Evolutionary conservation across 2,113 vertebrate genomes (phyloP).

Genomic region (Clarias gariepinus): DNA sequence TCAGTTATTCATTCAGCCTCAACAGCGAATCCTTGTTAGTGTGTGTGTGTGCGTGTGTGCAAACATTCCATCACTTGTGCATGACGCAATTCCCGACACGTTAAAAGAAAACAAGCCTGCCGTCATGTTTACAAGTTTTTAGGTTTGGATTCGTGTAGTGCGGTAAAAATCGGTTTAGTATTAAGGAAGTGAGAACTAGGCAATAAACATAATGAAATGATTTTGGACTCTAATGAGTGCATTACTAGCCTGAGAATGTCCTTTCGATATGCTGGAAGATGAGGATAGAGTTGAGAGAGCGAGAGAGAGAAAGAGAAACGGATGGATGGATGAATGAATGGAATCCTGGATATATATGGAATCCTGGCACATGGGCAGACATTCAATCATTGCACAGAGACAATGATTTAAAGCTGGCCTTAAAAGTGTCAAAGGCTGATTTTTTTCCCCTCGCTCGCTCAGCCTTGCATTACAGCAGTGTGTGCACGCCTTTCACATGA

Average conservation of each 20-base stretch:
- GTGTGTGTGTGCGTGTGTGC: neutral
- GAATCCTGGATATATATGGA: neutral
- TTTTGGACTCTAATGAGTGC: neutral
- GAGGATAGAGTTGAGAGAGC: neutral
- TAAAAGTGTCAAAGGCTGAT: neutral
- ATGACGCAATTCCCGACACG: neutral
- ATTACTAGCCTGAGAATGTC: neutral
- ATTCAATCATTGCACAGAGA: neutral
- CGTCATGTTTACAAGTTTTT: neutral
- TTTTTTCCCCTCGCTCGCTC: neutral
- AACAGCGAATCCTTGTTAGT: neutral
- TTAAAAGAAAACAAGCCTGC: neutral
- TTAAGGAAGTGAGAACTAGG: slow-evolving; percentile 9
- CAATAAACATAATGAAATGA: neutral
- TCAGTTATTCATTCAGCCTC: slow-evolving; percentile 16
- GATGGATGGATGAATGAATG: neutral
- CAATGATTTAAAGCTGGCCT: neutral
- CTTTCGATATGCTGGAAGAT: neutral
- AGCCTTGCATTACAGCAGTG: neutral
- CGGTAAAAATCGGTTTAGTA: neutral
- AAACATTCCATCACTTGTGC: neutral
- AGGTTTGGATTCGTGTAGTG: neutral
- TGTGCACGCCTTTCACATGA: neutral
- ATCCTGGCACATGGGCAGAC: neutral
- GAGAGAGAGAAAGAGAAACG: neutral